Conservation (phyloP, 37 sponge, comb jelly and placozoan genomes). For the Cladorhizidae sp. region DNA sequence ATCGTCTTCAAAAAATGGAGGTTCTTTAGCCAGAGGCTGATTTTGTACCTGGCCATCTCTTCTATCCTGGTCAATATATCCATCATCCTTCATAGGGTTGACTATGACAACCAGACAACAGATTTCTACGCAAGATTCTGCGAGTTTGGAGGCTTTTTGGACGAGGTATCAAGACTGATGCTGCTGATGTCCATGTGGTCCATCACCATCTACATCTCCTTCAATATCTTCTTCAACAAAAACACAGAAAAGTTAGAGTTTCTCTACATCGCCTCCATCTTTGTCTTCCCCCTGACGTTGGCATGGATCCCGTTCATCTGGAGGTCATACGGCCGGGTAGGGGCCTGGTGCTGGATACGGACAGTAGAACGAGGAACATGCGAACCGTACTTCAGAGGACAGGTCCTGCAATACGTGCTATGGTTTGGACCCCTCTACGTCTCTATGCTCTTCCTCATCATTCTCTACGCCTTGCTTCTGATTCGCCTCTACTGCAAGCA, state of each 20-base stretch:
- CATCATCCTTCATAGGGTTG: constrained; percentile 18
- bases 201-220: constrained; percentile 30
- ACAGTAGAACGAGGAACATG: constrained; percentile 6
- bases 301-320: constrained; percentile 64
- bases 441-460: constrained; percentile 18
- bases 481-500: background rate
- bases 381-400: background rate
- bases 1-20: constrained; percentile 79
- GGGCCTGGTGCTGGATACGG: constrained; percentile 80
- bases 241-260: background rate
- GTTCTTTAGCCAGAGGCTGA: constrained; percentile 73
- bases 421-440: constrained; percentile 60
- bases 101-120: constrained; percentile 16
- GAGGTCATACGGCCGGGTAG: constrained; percentile 57
- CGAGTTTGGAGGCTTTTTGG: constrained; percentile 37
- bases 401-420: constrained; percentile 27
- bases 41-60: constrained; percentile 68
- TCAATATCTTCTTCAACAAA: constrained; percentile 15
- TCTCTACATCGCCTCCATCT: constrained; percentile 26
- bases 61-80: constrained; percentile 37
- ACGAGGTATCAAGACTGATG: background rate
- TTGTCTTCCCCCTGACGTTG: constrained; percentile 35
- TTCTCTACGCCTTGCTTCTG: constrained; percentile 19
- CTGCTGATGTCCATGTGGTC: constrained; percentile 24
- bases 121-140: background rate